Conservation (phyloP, 1,140 invertebrate species). For the Hycleus cichorii region DNA sequence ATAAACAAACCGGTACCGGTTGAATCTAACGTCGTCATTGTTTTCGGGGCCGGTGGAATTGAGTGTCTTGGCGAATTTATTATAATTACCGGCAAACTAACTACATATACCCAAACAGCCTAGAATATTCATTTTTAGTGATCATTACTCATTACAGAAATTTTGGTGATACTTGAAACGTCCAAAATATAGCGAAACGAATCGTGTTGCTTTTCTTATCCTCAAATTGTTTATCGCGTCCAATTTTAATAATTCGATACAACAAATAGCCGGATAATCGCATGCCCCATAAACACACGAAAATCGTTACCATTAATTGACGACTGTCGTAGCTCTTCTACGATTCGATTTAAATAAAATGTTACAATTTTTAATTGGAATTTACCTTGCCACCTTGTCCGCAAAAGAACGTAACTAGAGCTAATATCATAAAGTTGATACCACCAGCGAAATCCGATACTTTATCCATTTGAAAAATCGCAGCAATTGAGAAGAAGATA, state of each 20-base stretch:
- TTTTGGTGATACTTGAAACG: slow-evolving; percentile 63
- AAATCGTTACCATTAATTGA: slow-evolving; percentile 80
- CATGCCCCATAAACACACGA: slow-evolving; percentile 78
- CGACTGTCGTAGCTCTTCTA: slow-evolving; percentile 71
- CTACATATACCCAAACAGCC: slow-evolving; percentile 88
- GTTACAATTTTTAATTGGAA: background rate
- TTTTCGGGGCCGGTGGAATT: slow-evolving; percentile 66
- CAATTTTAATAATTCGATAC: slow-evolving; percentile 82
- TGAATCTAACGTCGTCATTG: slow-evolving; percentile 77
- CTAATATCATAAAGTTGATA: slow-evolving; percentile 83
- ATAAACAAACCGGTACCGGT: slow-evolving; percentile 77
- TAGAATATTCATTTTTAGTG: slow-evolving; percentile 39
- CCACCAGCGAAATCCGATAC: slow-evolving; percentile 88
- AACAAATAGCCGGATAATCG: slow-evolving; percentile 78
- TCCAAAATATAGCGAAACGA: slow-evolving; percentile 84
- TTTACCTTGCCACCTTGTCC: slow-evolving; percentile 66
- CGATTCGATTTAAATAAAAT: slow-evolving; percentile 24
- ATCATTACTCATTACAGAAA: background rate
- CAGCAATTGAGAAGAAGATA: slow-evolving; percentile 79
- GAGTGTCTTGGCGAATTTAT: slow-evolving; percentile 81
- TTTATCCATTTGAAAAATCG: slow-evolving; percentile 81
- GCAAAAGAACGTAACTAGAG: slow-evolving; percentile 77
- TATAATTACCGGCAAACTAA: slow-evolving; percentile 85
- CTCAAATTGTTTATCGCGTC: slow-evolving; percentile 83
- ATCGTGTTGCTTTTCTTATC: slow-evolving; percentile 80